Conservation (phyloP, 2,888 invertebrate species). For the Nebria brevicollis region DNA sequence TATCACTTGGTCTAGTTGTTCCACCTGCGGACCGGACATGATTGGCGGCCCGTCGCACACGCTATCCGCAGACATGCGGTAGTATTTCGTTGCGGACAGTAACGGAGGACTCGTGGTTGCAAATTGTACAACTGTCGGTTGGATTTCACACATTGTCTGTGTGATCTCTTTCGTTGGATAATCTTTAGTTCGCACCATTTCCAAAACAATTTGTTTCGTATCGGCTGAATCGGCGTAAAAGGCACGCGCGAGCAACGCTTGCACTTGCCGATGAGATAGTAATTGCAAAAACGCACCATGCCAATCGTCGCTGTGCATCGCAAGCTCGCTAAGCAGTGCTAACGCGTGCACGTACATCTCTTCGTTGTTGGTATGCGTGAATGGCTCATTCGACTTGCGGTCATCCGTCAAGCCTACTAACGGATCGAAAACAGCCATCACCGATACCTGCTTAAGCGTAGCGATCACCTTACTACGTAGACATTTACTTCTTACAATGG, state of each 20-base stretch:
- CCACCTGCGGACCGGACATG: conserved; percentile 57
- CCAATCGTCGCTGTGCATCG: conserved; percentile 63
- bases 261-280: conserved; percentile 59
- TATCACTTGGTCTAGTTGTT: conserved; percentile 56
- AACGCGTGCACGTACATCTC: conserved; percentile 65
- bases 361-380: conserved; percentile 46
- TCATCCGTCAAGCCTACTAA: conserved; percentile 57
- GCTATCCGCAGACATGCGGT: not conserved
- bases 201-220: conserved; percentile 61
- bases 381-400: conserved; percentile 58
- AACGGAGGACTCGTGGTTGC: not conserved
- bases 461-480: conserved; percentile 60
- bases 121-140: conserved; percentile 47
- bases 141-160: conserved; percentile 54
- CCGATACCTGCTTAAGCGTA: conserved; percentile 59
- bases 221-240: conserved; percentile 63
- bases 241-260: conserved; percentile 65
- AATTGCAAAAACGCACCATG: conserved; percentile 60
- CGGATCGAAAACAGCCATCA: conserved; percentile 61
- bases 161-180: conserved; percentile 55
- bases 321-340: conserved; percentile 64
- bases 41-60: conserved; percentile 49
- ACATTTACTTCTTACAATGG: conserved; percentile 59
- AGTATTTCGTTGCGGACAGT: not conserved
- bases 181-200: conserved; percentile 56